Base-by-base conservation (phyloP, 2,113 vertebrate species). In the Chlorodrepanis virens region DNA sequence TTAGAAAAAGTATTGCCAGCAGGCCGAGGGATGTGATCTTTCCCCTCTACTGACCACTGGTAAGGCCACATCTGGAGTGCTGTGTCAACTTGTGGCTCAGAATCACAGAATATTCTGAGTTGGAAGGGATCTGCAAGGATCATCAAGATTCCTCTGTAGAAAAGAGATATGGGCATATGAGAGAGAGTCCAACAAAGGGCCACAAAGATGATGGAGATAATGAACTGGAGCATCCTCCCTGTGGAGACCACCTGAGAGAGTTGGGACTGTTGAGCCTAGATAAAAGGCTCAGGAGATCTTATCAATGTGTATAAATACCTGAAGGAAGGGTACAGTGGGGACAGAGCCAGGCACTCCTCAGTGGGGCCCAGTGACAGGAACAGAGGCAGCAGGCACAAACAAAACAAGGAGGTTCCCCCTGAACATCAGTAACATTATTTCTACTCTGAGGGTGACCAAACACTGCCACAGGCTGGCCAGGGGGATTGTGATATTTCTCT, bases 171-270 rank as follows among this genome's bases (percentile, higher is more conserved):
- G n/a, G 9, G 20, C 19, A 23, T 39, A 33, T 23, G 8, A 44
- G 45, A 82, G 22, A 64, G 12, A 65, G 25, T 65, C 33, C 11
- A 47, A 2, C 0, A 0, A 37, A 70, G 23, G 14, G 27, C 37
- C 25, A 31, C 7, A 11, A 14, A 69, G 50, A 28, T 65, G 14
- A 64, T 78, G 4, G 33, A 64, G 33, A 19, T 44, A 8, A 65
- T 50, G 33, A 56, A 56, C 24, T 75, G 45, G 22, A 60, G 8
- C 33, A 54, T 47, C 35, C 11, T 45, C n/a, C 21, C 18, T 42
- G 1, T 74, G 40, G 45, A 40, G 16, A 86, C 8, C 33, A 28
- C 28, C 45, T 60, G 50, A 74, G 44, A 63, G 31, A 86, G 22
- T 29, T 56, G 42, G 27, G 22, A 14, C 35, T 68, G 44, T 72